phyloP scores from a whole-genome alignment of 1,140 invertebrate species.

The roundworm (Caenorhabditis elegans) region DNA sequence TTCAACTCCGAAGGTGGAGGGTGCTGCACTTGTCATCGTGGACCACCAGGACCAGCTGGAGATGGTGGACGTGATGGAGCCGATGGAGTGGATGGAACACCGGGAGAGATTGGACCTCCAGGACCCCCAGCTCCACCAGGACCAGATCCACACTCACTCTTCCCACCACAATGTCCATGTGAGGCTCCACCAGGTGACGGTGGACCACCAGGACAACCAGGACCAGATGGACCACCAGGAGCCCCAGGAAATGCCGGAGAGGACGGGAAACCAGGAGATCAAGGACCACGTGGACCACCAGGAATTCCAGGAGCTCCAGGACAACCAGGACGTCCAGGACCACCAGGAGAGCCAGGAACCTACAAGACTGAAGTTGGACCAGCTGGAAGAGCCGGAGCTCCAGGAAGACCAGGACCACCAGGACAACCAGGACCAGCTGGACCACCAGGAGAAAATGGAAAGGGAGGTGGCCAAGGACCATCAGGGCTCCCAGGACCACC shows the following conservation, averaged over 20 bases:
- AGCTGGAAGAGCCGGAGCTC: slow-evolving; percentile 48
- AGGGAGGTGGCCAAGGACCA: slow-evolving; percentile 41
- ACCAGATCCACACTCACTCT: slow-evolving; percentile 47
- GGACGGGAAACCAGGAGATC: slow-evolving; percentile 52
- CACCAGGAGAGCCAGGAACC: slow-evolving; percentile 52
- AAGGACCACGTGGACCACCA: slow-evolving; percentile 49
- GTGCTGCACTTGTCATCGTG: slow-evolving; percentile 52
- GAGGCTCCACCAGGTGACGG: slow-evolving; percentile 51
- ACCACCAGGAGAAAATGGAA: slow-evolving; percentile 44
- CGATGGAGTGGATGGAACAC: slow-evolving; percentile 46
- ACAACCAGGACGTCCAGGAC: slow-evolving; percentile 50
- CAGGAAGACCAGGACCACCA: slow-evolving; percentile 51
- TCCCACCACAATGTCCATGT: slow-evolving; percentile 54
- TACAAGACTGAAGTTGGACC: slow-evolving; percentile 48
- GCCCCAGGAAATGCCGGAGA: slow-evolving; percentile 44
- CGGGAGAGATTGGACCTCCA: slow-evolving; percentile 49
- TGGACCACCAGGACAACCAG: slow-evolving; percentile 52
- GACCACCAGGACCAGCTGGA: slow-evolving; percentile 51
- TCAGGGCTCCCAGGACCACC: slow-evolving; percentile 43
- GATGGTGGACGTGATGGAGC: slow-evolving; percentile 48
- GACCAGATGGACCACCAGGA: slow-evolving; percentile 54
- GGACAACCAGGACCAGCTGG: slow-evolving; percentile 48
- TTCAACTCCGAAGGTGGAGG: slow-evolving; percentile 29
- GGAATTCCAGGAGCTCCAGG: slow-evolving; percentile 47
- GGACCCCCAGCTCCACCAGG: slow-evolving; percentile 52